Evolutionary conservation across 2,113 vertebrate species (phyloP), one percentile per base, ranked within the genome.

Genomic region (Dipodomys stephensi): DNA sequence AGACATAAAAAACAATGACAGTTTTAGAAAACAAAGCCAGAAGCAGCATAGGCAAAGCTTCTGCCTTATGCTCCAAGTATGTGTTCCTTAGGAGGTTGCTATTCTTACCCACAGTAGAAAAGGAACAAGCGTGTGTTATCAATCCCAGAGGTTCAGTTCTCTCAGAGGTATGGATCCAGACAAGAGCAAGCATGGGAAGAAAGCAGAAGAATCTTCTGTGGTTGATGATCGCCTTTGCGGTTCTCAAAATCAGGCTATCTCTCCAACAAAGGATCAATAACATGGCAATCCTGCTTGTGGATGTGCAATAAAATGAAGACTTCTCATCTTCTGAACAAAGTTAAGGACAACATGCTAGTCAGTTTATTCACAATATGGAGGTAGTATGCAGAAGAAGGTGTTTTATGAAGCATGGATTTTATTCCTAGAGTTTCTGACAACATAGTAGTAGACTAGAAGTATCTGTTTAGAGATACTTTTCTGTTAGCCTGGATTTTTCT

Each of bases 231-330:
- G 44, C 30, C 64, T 87, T 88, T 82, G 28, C 67, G 44, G n/a
- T 39, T 88, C 53, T 95, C 25, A 28, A 83, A 57, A 65, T 30
- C 46, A 39, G 35, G 18, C 6, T 22, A 65, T 22, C n/a, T 71
- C 23, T 80, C 68, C 69, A 53, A 82, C 39, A 32, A 5, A 92
- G 30, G 60, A 46, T 16, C 49, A n/a, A 65, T 67, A 53, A 87
- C 4, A 81, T 11, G 13, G 16, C 23, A 53, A 69, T 67, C 49
- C 6, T 27, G 4, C 20, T 81, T 82, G 53, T 81, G 35, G 57
- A 57, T 92, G 65, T 28, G 28, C 46, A 84, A 62, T 85, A 49
- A 32, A 95, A 78, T 77, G 65, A 69, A 62, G n/a, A n/a, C 27
- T 65, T 74, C 60, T 46, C 19, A 65, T 69, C 30, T 86, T 9